A percentile compares a stretch with the other conserved stretches of the same genome.
Conservation (phyloP, 1,140 invertebrate species). For the Drosophila simulans region DNA sequence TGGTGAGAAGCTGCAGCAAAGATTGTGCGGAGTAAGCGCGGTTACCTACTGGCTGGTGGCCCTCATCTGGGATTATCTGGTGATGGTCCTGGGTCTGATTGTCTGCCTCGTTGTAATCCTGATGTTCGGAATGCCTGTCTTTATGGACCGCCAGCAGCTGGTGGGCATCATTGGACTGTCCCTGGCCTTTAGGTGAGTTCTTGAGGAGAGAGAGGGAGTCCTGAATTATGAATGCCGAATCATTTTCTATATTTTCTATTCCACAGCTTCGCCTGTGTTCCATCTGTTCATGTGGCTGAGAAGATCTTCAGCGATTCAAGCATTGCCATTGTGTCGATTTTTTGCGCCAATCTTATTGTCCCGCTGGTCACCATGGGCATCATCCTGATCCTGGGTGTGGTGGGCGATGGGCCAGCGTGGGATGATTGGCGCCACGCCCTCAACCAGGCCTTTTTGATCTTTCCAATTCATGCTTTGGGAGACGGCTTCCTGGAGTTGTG, state of each 20-base stretch:
- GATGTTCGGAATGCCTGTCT: constrained; percentile 87
- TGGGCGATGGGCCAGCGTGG: constrained; percentile 86
- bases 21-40: constrained; percentile 87
- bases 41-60: constrained; percentile 87
- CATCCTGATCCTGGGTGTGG: constrained; percentile 87
- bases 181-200: constrained; percentile 86
- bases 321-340: constrained; percentile 88
- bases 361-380: constrained; percentile 86
- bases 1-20: constrained; percentile 88
- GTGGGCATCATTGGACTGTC: constrained; percentile 87
- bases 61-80: constrained; percentile 87
- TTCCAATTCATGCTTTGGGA: constrained; percentile 88
- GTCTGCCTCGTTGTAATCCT: constrained; percentile 87
- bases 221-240: background rate
- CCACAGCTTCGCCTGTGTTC: constrained; percentile 85
- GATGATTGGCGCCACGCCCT: constrained; percentile 86
- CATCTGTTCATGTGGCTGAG: constrained; percentile 86
- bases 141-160: constrained; percentile 87
- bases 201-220: background rate
- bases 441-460: constrained; percentile 87
- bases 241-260: background rate
- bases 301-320: constrained; percentile 88
- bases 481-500: constrained; percentile 88
- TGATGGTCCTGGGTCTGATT: constrained; percentile 85
- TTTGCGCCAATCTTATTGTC: constrained; percentile 88